Evolutionary conservation across 2,797 vertebrate genomes (phyloP), one percentile per base, ranked within the genome.

Genomic region (Melanotaenia maccullochi): DNA sequence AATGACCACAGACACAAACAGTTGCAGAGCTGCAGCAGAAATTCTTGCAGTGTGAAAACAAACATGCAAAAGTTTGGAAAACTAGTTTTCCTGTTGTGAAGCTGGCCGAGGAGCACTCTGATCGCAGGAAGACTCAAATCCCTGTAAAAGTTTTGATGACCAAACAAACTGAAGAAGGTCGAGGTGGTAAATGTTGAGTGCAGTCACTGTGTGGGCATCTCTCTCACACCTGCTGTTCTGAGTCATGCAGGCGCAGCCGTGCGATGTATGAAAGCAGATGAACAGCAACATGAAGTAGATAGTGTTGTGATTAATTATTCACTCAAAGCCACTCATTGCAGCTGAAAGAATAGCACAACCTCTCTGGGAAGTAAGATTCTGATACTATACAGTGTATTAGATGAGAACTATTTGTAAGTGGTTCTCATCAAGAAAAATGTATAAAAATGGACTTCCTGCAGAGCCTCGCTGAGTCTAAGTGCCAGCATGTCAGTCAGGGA

Each of bases 401-500:
- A n/a, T 30, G 32, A 28, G 58, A 3, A 25, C 40, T 36, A 0
- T 5, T 20, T 65, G 18, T 14, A 16, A 42, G 64, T 71, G 18
- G 68, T 70, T 61, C 55, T 62, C 55, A 44, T 68, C 38, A 38
- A 54, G 36, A 59, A 35, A 60, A 57, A 44, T 60, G 52, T 69
- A 16, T 63, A 56, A 79, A 79, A 70, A 67, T 30, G 68, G 14
- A 30, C 47, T 25, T 61, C 76, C 76, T 61, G 65, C 68, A 33
- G 82, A 55, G 72, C 14, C 0, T 24, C 68, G 38, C 57, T 68
- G 72, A 71, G 65, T 67, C 38, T 40, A 5, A 36, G 59, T 33
- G 55, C 60, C 76, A 83, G 63, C 52, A 28, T 78, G 75, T 81
- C 83, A 82, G 20, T 79, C 75, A 71, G 33, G 9, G 30, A 71